phyloP scores from a whole-genome alignment of 2,888 invertebrate genomes.

The Eilema griseolum region DNA sequence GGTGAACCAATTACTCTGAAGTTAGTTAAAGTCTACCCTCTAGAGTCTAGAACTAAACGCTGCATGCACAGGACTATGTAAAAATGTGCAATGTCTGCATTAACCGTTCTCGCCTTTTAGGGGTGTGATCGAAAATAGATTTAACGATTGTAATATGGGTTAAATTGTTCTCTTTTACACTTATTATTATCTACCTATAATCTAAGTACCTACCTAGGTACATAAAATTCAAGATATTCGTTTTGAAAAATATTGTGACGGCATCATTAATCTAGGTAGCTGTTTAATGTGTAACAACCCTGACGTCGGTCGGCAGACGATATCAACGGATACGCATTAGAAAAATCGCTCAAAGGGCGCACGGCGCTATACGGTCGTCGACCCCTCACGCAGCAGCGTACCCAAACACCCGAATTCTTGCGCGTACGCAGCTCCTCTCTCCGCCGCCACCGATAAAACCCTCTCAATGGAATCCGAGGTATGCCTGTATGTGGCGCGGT shows the following conservation, averaged over 20 bases:
- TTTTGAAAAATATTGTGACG: neutral
- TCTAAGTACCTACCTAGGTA: too few relatives aligned
- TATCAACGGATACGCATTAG: slow-evolving; percentile 53
- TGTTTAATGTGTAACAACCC: slow-evolving; percentile 8
- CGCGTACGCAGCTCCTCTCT: slow-evolving; percentile 75
- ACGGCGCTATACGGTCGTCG: slow-evolving; percentile 69
- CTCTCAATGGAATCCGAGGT: slow-evolving; percentile 72
- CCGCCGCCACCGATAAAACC: slow-evolving; percentile 62
- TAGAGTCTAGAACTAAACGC: too few relatives aligned
- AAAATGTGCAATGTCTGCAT: too few relatives aligned
- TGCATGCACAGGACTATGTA: too few relatives aligned
- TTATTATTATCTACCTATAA: too few relatives aligned
- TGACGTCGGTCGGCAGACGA: slow-evolving; percentile 15
- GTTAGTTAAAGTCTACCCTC: too few relatives aligned
- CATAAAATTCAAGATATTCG: neutral
- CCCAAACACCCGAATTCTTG: slow-evolving; percentile 79
- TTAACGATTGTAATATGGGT: too few relatives aligned
- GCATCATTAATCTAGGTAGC: neutral
- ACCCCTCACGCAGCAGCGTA: slow-evolving; percentile 58
- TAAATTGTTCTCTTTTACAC: too few relatives aligned
- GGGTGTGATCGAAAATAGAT: too few relatives aligned
- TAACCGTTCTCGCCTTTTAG: too few relatives aligned
- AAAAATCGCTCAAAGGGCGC: slow-evolving; percentile 68
- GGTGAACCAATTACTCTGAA: too few relatives aligned
- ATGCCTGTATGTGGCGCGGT: slow-evolving; percentile 63